phyloP scores from a whole-genome alignment of 2,888 invertebrate species.

The Drosophila aldrichi region DNA sequence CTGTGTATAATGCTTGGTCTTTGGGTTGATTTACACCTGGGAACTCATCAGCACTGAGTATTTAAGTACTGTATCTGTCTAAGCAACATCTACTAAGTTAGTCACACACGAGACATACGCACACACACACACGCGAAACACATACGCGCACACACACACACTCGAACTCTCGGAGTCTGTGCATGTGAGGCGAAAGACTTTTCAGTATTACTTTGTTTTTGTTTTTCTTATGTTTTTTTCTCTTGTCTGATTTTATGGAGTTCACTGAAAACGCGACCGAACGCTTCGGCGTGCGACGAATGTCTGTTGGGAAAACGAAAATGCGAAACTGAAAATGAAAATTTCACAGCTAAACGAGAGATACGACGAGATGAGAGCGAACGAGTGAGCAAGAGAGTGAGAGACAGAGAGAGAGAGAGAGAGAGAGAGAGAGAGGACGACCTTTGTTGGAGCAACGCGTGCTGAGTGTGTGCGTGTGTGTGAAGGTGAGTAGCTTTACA shows the following conservation, averaged over 20 bases:
- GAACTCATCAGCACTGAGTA: conserved; percentile 28
- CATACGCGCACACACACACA: conserved; percentile 16
- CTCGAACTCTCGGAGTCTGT: conserved; percentile 43
- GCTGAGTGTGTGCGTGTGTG: conserved; percentile 18
- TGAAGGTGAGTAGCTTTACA: conserved; percentile 67
- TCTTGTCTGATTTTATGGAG: conserved; percentile 2
- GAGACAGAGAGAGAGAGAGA: not conserved
- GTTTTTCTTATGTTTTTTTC: conserved; percentile 1
- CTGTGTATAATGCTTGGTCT: conserved; percentile 15
- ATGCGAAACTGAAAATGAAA: conserved; percentile 63
- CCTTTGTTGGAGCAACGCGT: conserved; percentile 52
- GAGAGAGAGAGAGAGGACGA: conserved; percentile 41
- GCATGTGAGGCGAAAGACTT: conserved; percentile 31
- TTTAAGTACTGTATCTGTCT: conserved; percentile 29
- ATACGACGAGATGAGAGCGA: conserved; percentile 31
- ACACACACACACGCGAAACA: not conserved
- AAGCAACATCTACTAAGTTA: conserved; percentile 52
- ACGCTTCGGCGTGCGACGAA: conserved; percentile 68
- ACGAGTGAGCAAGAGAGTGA: conserved; percentile 15
- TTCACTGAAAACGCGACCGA: conserved; percentile 64
- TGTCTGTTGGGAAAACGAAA: conserved; percentile 74
- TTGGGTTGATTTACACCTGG: conserved; percentile 39
- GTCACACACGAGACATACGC: conserved; percentile 37
- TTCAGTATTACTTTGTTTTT: conserved; percentile 7
- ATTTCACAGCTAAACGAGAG: conserved; percentile 43